These are phyloP conservation scores for Mesocricetus auratus DNA, from an alignment of 2,113 vertebrate genomes.

Conservation along the genomic window DNA sequence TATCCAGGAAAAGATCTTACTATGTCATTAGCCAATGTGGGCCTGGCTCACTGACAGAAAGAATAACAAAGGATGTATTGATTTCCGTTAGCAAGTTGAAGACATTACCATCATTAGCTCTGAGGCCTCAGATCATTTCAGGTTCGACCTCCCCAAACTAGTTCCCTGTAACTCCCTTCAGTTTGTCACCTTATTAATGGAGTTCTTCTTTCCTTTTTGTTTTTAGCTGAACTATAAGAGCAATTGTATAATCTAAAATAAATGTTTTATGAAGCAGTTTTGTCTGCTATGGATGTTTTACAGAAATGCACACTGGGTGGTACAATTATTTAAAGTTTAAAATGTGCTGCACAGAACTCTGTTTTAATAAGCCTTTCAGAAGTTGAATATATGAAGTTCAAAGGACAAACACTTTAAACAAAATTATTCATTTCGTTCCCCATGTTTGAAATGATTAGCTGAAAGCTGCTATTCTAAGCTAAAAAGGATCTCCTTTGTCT, in stretches of 20 bases:
- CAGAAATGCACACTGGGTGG: constrained; percentile 26
- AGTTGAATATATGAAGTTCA: constrained; percentile 29
- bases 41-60: background rate
- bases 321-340: constrained; percentile 71
- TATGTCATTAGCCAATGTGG: constrained; percentile 57
- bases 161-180: constrained; percentile 24
- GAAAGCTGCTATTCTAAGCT: constrained; percentile 60
- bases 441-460: constrained; percentile 69
- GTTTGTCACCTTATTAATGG: constrained; percentile 54
- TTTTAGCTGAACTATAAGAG: constrained; percentile 18
- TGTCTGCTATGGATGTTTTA: constrained; percentile 63
- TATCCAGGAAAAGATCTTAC: constrained; percentile 24
- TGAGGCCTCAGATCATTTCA: constrained; percentile 44
- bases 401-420: constrained; percentile 70
- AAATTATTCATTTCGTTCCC: constrained; percentile 76
- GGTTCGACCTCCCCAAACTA: background rate
- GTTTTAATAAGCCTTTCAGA: constrained; percentile 64
- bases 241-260: constrained; percentile 62
- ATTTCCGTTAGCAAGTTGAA: constrained; percentile 67
- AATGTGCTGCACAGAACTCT: constrained; percentile 43
- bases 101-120: constrained; percentile 44
- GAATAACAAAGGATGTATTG: constrained; percentile 50
- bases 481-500: constrained; percentile 52
- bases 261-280: constrained; percentile 70
- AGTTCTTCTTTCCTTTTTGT: constrained; percentile 15